Evolutionary conservation across 1,140 invertebrate genomes (phyloP).

Genomic region (Dinoponera quadriceps): DNA sequence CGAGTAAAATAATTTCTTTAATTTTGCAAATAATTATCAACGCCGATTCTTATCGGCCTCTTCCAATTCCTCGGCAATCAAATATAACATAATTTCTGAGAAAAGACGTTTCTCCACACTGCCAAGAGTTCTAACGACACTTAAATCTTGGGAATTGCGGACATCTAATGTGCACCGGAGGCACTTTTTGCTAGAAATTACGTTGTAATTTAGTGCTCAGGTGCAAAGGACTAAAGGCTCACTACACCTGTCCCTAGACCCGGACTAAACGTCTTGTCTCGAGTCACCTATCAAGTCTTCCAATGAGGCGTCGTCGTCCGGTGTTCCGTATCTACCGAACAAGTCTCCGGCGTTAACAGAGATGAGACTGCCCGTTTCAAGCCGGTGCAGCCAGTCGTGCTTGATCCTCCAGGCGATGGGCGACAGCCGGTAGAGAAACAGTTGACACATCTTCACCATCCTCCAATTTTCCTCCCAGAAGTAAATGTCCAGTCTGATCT

Average conservation of each 20-base stretch:
- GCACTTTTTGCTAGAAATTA: too few relatives aligned
- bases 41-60: too few relatives aligned
- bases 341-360: conserved; percentile 46
- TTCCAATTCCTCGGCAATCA: too few relatives aligned
- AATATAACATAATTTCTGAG: too few relatives aligned
- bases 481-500: conserved; percentile 87
- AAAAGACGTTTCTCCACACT: too few relatives aligned
- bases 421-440: conserved; percentile 87
- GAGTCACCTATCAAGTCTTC: conserved; percentile 83
- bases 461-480: conserved; percentile 88
- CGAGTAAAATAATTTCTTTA: too few relatives aligned
- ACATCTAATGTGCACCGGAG: too few relatives aligned
- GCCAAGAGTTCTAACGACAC: too few relatives aligned
- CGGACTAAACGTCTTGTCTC: too few relatives aligned
- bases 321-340: conserved; percentile 79
- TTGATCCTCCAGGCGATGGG: conserved; percentile 87
- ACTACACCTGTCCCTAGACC: background rate
- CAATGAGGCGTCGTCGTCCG: conserved; percentile 81
- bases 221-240: too few relatives aligned
- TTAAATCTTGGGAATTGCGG: too few relatives aligned
- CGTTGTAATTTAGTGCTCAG: background rate
- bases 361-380: conserved; percentile 20
- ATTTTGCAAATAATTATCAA: too few relatives aligned
- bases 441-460: conserved; percentile 88
- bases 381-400: conserved; percentile 79